Conservation (phyloP, 2,888 invertebrate species). For the Melanchra persicariae region DNA sequence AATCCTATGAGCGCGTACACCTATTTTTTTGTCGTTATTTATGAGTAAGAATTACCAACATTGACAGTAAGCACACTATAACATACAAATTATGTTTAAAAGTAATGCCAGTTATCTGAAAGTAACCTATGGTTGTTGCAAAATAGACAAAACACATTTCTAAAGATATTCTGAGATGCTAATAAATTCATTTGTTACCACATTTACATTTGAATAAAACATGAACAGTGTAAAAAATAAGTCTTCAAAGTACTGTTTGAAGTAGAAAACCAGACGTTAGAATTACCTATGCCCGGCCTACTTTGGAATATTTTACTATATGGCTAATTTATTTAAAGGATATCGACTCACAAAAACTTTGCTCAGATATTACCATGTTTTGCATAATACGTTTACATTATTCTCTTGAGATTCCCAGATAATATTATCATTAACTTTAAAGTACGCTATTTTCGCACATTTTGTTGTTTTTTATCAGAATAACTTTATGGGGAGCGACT, state of each 20-base stretch:
- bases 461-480: constrained; percentile 34
- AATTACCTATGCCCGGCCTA: constrained; percentile 39
- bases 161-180: constrained; percentile 6
- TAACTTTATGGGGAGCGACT: constrained; percentile 13
- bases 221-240: constrained; percentile 27
- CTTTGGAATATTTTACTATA: constrained; percentile 26
- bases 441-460: constrained; percentile 24
- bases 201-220: constrained; percentile 41
- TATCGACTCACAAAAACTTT: constrained; percentile 40
- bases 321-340: constrained; percentile 40
- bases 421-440: constrained; percentile 50
- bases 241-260: constrained; percentile 22
- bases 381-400: constrained; percentile 48
- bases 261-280: constrained; percentile 16
- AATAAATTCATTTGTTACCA: constrained; percentile 22
- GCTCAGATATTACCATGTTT: constrained; percentile 38
- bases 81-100: constrained; percentile 2
- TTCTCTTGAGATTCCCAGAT: constrained; percentile 34
- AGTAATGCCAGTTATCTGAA: not conserved
- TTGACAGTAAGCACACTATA: constrained; percentile 3
- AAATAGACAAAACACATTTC: not conserved
- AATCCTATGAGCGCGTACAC: not conserved
- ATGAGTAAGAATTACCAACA: not conserved
- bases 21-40: not conserved
- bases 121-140: not conserved